These are phyloP conservation scores for Corythoichthys haematopterus DNA, from an alignment of 2,113 vertebrate genomes.

Conservation along the genomic window DNA sequence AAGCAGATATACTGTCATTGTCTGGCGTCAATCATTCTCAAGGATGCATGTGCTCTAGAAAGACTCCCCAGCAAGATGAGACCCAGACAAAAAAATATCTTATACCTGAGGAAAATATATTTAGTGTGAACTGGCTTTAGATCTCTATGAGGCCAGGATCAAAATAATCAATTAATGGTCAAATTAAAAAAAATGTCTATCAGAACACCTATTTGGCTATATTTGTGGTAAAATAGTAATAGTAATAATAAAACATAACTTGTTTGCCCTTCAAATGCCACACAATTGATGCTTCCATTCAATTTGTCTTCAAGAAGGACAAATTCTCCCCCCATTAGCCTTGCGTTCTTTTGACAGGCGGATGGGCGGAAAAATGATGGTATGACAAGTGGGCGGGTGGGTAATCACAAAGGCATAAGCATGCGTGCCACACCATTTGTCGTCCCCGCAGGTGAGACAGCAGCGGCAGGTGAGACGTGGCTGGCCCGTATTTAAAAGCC, in stretches of 20 bases:
- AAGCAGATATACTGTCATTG: slow-evolving; percentile 38
- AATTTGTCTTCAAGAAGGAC: slow-evolving; percentile 51
- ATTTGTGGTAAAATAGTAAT: background rate
- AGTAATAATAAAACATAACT: slow-evolving; percentile 50
- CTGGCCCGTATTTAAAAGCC: slow-evolving; percentile 54
- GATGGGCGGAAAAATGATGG: slow-evolving; percentile 49
- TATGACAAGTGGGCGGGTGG: slow-evolving; percentile 43
- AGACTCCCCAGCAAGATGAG: slow-evolving; percentile 20
- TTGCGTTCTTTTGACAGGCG: slow-evolving; percentile 63
- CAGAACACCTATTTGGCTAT: too few species aligned
- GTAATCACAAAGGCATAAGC: slow-evolving; percentile 52
- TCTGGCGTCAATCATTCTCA: slow-evolving; percentile 41
- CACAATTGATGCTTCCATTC: slow-evolving; percentile 57
- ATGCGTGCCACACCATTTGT: slow-evolving; percentile 45
- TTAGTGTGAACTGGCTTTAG: slow-evolving; percentile 1
- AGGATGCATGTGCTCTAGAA: slow-evolving; percentile 34
- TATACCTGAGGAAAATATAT: slow-evolving; percentile 6
- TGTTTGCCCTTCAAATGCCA: slow-evolving; percentile 53
- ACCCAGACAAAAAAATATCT: slow-evolving; percentile 13
- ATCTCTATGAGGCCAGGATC: slow-evolving; percentile 10
- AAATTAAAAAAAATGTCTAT: too few species aligned
- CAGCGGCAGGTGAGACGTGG: slow-evolving; percentile 50
- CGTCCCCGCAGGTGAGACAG: slow-evolving; percentile 48
- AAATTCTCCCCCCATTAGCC: slow-evolving; percentile 67
- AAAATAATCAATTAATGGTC: background rate